Evolutionary conservation across 1,140 invertebrate genomes (phyloP), one percentile per base, ranked within the genome.

Genomic region (Heliothis virescens): DNA sequence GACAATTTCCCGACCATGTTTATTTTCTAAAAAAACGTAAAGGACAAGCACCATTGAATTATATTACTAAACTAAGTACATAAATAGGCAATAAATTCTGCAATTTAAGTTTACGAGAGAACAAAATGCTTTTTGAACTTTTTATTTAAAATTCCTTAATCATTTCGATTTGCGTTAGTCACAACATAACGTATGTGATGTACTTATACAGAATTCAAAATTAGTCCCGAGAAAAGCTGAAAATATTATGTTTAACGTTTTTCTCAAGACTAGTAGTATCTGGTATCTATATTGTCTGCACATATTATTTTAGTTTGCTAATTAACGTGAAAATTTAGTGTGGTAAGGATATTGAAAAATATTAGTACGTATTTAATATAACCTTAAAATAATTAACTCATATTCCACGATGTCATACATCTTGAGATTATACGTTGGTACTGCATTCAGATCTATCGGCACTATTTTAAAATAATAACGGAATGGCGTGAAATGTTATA

Each of bases 11-110:
- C 63, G 63, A 53, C 26, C 69, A 5, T 9, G 1, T 60, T 15
- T 47, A 7, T 57, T 13, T 26, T 41, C 72, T 74, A 48, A 47
- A 50, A 34, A 34, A 7, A 34, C 1, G 7, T 7, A 34, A 34
- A 74, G 34, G 41, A 74, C 57, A 74, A 74, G 72, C 72, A 74
- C 55, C 72, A 60, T 74, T 62, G 47, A 74, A 74, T 62, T 74
- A 48, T 74, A 11, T 60, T n/a, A 47, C 34, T 74, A 41, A 72
- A 73, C 47, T 57, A 59, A 41, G 71, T 73, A 73, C 71, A 41
- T 73, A 16, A 59, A 29, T 53, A 69, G 65, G 65, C 48, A 69
- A 69, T n/a, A 67, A 63, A 63, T 48, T 16, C 15, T 63, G 60
- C 5, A 41, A n/a, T 16, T 15, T 53, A n/a, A 4, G 13, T 3